Evolutionary conservation across 2,888 invertebrate species (phyloP).

Genomic region (Empis livida): DNA sequence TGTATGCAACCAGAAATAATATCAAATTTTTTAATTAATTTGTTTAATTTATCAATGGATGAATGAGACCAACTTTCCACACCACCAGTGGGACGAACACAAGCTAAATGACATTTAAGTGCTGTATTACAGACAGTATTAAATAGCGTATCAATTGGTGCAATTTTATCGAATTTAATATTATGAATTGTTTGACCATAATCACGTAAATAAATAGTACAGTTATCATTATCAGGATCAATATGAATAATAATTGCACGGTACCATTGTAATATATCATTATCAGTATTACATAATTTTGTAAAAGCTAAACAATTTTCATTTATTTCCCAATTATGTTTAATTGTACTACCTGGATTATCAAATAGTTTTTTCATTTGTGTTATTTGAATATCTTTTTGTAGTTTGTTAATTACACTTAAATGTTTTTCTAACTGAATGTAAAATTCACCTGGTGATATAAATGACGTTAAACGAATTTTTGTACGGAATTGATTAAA

Average conservation of each 20-base stretch:
- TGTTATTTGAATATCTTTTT: conserved; percentile 39
- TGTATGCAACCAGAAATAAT: conserved; percentile 23
- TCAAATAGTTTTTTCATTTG: conserved; percentile 7
- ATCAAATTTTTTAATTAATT: conserved; percentile 40
- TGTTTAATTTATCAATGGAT: conserved; percentile 45
- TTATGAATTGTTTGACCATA: conserved; percentile 41
- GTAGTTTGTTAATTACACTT: conserved; percentile 37
- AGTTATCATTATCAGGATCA: conserved; percentile 18
- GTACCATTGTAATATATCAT: conserved; percentile 46
- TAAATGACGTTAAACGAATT: conserved; percentile 34
- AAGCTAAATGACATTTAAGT: conserved; percentile 53
- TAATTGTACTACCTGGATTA: background rate
- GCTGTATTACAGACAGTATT: conserved; percentile 42
- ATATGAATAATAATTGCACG: conserved; percentile 37
- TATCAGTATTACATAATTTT: conserved; percentile 32
- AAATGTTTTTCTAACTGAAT: conserved; percentile 40
- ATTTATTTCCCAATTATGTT: conserved; percentile 38
- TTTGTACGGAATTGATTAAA: no score
- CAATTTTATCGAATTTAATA: conserved; percentile 36
- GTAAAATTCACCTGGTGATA: conserved; percentile 48
- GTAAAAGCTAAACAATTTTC: conserved; percentile 40
- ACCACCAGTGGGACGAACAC: conserved; percentile 55
- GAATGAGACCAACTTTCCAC: conserved; percentile 26
- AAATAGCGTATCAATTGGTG: conserved; percentile 40
- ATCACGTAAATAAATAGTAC: conserved; percentile 51